phyloP scores from a whole-genome alignment of 1,140 invertebrate genomes.

The Tribolium madens region DNA sequence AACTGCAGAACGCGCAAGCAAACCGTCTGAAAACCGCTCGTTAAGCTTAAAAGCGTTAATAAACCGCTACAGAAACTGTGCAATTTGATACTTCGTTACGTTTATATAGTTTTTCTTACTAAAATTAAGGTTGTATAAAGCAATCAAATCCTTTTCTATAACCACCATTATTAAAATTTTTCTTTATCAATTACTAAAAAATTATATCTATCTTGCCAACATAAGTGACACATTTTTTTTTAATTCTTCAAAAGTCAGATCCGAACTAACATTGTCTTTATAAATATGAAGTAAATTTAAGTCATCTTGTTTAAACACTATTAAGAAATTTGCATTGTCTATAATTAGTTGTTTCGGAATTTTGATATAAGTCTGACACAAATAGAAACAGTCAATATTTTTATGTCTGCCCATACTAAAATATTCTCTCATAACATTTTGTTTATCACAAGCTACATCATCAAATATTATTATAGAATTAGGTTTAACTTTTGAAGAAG shows the following conservation, averaged over 20 bases:
- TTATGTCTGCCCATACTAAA: conserved; percentile 65
- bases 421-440: conserved; percentile 62
- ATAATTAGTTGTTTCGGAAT: conserved; percentile 65
- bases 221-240: conserved; percentile 55
- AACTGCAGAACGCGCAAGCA: too few species aligned
- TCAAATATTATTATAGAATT: conserved; percentile 65
- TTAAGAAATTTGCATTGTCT: conserved; percentile 65
- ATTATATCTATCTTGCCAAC: conserved; percentile 53
- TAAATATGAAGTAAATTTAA: conserved; percentile 66
- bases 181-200: too few species aligned
- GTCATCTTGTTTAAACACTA: conserved; percentile 66
- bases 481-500: too few species aligned
- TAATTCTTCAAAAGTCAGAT: conserved; percentile 63
- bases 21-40: too few species aligned
- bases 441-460: conserved; percentile 64
- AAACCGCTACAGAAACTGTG: too few species aligned
- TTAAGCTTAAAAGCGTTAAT: too few species aligned
- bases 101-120: too few species aligned
- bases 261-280: conserved; percentile 62
- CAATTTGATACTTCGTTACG: too few species aligned
- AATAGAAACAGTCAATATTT: conserved; percentile 57
- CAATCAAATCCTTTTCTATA: too few species aligned
- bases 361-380: conserved; percentile 64
- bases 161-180: too few species aligned
- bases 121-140: too few species aligned